Evolutionary conservation across 1,140 invertebrate genomes (phyloP).

Genomic region (Heliconius melpomene): DNA sequence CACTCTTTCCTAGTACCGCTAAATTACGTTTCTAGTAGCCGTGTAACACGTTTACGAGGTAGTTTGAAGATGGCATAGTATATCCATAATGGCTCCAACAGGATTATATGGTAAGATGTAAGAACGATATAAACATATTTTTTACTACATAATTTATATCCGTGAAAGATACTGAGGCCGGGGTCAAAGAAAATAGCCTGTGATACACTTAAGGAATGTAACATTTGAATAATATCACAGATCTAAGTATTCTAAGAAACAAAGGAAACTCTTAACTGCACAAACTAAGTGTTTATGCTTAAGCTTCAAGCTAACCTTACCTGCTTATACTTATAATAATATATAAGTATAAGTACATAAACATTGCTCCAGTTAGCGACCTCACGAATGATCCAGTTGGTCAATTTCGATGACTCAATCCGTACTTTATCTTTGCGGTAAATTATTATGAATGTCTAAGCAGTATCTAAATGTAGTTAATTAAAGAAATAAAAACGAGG

Average conservation of each 20-base stretch:
- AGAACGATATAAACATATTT: slow-evolving; percentile 69
- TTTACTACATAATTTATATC: slow-evolving; percentile 69
- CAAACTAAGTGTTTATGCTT: background rate
- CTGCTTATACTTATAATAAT: background rate
- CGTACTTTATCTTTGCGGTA: background rate
- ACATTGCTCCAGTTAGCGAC: slow-evolving; percentile 1
- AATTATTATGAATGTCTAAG: background rate
- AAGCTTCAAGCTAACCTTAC: background rate
- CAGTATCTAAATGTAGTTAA: background rate
- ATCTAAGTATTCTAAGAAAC: slow-evolving; percentile 64
- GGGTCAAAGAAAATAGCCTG: slow-evolving; percentile 72
- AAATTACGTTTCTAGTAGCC: slow-evolving; percentile 79
- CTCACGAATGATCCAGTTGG: slow-evolving; percentile 4
- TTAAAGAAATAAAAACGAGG: background rate
- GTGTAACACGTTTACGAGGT: slow-evolving; percentile 76
- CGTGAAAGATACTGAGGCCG: slow-evolving; percentile 52
- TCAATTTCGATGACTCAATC: slow-evolving; percentile 1
- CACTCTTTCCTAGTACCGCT: slow-evolving; percentile 76
- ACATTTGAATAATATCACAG: slow-evolving; percentile 57
- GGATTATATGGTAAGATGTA: slow-evolving; percentile 74
- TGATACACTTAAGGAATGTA: slow-evolving; percentile 40
- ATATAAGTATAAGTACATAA: background rate
- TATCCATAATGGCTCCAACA: slow-evolving; percentile 74
- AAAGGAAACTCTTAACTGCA: slow-evolving; percentile 26
- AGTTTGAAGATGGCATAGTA: slow-evolving; percentile 74